Base-by-base conservation (phyloP, 2,797 vertebrate genomes). In the Manis crassicaudata region DNA sequence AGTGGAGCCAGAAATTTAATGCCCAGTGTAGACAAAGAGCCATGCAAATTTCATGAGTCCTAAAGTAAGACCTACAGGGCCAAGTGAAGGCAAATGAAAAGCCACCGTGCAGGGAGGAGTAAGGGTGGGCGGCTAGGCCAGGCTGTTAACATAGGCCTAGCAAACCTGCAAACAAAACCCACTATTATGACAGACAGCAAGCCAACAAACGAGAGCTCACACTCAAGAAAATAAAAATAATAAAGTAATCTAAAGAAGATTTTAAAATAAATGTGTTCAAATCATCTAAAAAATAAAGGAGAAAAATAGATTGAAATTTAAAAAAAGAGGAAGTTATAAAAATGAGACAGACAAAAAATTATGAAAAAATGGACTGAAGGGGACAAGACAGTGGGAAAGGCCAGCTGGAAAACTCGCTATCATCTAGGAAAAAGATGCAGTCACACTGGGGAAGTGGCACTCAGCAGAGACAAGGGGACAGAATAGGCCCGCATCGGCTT, bases 401-500 rank as follows among this genome's bases (percentile, higher is more conserved):
- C 6, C 21, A 6, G 23, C 13, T 7, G 4, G 56, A 20, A 52
- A 32, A 27, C 13, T 12, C 4, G 17, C 58, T 5, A 0, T 7
- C 25, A 5, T 12, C 10, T 0, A 7, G 54, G n/a, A n/a, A 12
- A 8, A 35, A 35, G n/a, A 0, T 3, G 27, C 0, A 0, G 40
- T 32, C 58, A 0, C 43, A 23, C 35, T 0, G 7, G 23, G 32
- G 46, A 0, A 0, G 0, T 0, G 16, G 7, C 17, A 0, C 16
- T 23, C 81, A 35, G 56, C 7, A 12, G 21, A 43, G 20, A 14
- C 3, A 20, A 52, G 6, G 20, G 37, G 10, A 21, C 7, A 27
- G 54, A 23, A 43, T 3, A 2, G 14, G 54, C 20, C 54, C 81
- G 12, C 16, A 1, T 7, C 0, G 0, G n/a, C 11, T 46, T 46